Base-by-base conservation (phyloP, 1,140 invertebrate species). In the Penaeus japonicus region DNA sequence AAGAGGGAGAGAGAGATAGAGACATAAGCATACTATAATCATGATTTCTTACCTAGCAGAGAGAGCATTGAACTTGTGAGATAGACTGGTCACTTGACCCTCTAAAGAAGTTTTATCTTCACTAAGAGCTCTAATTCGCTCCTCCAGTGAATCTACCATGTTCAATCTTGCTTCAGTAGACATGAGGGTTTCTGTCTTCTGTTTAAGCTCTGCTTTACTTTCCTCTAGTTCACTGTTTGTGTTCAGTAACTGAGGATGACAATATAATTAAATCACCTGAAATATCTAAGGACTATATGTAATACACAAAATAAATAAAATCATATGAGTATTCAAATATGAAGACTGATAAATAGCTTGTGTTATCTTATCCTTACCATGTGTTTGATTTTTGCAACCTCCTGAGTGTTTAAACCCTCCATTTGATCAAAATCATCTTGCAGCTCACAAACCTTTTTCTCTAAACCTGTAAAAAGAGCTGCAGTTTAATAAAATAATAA, bases 301-400 rank as follows among this genome's bases (percentile, higher is more conserved):
- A 70, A 32, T 27, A 27, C 30, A 24, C 65, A 70, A 32, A 70
- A 4, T 10, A 70, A 70, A 70, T 24, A 10, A 27, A 70, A 24
- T 3, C 30, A 32, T 70, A 4, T 20, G 17, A 12, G 53, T n/a
- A 30, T 54, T 27, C 32, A 81, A 30, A 32, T 27, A 77, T 27
- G n/a, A 35, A 24, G 18, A 4, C 22, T 55, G 17, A 39, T 0
- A 73, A 0, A n/a, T 4, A 24, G 4, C 4, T 22, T 30, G 2
- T 32, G 15, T 30, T 15, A 73, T 30, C n/a, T 20, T 39, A 70
- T 15, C 86, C 89, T 86, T 35, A 90, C 89, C 89, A 90, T 90
- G 27, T 90, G 89, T 65, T 90, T 90, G 65, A 90, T 89, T 80
- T 90, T 90, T 18, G 89, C 89, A 35, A 85, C 78, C 24, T 90